Percentiles rank a stretch among this genome's conserved stretches.
These are phyloP conservation scores for Tragelaphus scriptus DNA, from an alignment of 2,113 vertebrate genomes.

Conservation along the genomic window DNA sequence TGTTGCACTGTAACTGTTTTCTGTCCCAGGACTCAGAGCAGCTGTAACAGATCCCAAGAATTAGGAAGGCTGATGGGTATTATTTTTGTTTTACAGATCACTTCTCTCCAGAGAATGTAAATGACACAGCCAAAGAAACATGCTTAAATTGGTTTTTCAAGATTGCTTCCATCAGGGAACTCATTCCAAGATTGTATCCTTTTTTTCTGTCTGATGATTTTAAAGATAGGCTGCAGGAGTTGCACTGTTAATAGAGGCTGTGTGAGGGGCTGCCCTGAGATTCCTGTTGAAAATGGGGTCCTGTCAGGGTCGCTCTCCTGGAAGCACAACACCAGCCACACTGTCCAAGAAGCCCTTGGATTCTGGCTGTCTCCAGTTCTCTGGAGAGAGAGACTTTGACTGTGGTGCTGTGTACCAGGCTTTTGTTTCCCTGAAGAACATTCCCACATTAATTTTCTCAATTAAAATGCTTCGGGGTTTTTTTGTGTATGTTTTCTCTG, in stretches of 20 bases:
- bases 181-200: slow-evolving; percentile 98
- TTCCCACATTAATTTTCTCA: not conserved
- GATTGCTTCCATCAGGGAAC: slow-evolving; percentile 97
- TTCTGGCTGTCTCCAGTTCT: not conserved
- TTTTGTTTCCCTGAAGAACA: not conserved
- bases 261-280: not conserved
- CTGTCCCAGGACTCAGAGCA: not conserved
- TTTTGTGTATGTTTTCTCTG: not conserved
- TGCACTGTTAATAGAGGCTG: not conserved
- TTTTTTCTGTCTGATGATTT: slow-evolving; percentile 43
- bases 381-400: not conserved
- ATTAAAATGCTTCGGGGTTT: not conserved
- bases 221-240: not conserved
- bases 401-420: not conserved
- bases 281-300: not conserved
- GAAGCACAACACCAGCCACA: not conserved
- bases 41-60: not conserved
- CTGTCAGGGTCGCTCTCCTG: not conserved
- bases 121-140: slow-evolving; percentile 96
- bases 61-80: not conserved
- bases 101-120: slow-evolving; percentile 91
- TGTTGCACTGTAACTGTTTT: not conserved
- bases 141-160: slow-evolving; percentile 99
- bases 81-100: slow-evolving; percentile 81
- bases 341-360: not conserved